Conservation (phyloP, 2,113 vertebrate species). For the Podarcis raffonei region DNA sequence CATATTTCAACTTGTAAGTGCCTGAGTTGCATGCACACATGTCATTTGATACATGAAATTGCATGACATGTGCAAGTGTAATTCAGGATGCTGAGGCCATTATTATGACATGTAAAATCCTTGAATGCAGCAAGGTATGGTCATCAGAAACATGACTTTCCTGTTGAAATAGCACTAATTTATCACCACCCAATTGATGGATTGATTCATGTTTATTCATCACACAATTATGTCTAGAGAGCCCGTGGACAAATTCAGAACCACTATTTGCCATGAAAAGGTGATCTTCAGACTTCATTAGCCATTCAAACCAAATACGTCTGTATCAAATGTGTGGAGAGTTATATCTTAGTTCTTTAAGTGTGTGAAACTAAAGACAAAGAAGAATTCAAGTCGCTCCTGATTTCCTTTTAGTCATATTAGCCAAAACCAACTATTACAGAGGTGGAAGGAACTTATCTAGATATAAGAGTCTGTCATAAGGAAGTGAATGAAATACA, state of each 20-base stretch:
- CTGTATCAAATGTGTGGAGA: neutral
- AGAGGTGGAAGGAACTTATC: neutral
- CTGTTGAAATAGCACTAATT: neutral
- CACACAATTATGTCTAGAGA: neutral
- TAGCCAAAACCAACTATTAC: neutral
- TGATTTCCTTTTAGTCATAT: neutral
- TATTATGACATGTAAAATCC: neutral
- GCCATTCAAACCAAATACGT: neutral
- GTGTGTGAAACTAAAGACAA: neutral
- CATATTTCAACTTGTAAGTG: neutral
- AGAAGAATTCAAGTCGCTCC: neutral
- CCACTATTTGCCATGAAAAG: neutral
- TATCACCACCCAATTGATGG: neutral
- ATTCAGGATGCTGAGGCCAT: neutral
- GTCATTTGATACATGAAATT: neutral
- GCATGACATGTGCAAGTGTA: too few relatives aligned
- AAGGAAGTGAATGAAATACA: neutral
- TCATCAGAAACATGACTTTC: neutral
- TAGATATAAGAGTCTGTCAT: neutral
- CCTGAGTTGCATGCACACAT: neutral
- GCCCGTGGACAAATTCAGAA: neutral
- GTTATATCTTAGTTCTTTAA: neutral
- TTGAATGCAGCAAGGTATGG: neutral
- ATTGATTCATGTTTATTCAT: neutral
- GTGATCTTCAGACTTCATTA: neutral